Evolutionary conservation across 2,888 invertebrate species (phyloP), one percentile per base, ranked within the genome.

Genomic region (Sceliomorpha sp.): DNA sequence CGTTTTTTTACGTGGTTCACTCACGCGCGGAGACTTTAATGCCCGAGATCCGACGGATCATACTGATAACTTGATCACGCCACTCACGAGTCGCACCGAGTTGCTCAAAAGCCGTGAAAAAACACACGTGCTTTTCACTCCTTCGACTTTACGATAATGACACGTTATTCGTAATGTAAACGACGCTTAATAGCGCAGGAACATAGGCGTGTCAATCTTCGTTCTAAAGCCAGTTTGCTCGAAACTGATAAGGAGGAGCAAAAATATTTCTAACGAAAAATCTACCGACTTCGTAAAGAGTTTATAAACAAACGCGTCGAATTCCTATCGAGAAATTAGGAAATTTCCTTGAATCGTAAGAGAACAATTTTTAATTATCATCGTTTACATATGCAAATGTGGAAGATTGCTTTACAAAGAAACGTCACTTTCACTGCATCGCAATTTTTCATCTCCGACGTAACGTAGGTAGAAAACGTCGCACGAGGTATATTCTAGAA

Each of bases 21-120:
- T 39, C 20, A 34, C 10, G 20, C 37, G 37, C n/a, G 81, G 85
- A 83, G 85, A 85, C 81, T 85, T 85, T 76, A 84, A 85, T 76
- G 85, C 85, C 70, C 74, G 79, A 79, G 73, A 80, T 73, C 85
- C 84, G 85, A 80, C 85, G 84, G 84, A 4, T 45, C 59, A 70
- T 64, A 64, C 50, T 47, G 72, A 72, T 75, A 73, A 68, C 68
- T 62, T 63, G 72, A 62, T 69, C 67, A 59, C 44, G 53, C 67
- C 37, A 34, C 72, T 44, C 53, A 56, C 36, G 55, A 51, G 44
- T 60, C 34, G 55, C 47, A 42, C 60, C 58, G 15, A 17, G 37
- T 51, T 64, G 62, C 62, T 69, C 68, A 62, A 53, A 55, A 62
- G 51, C 51, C 68, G 68, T 62, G 68, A 69, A 69, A 69, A 69